A percentile compares a stretch with the other conserved stretches of the same genome.
Conservation (phyloP, 1,140 invertebrate species). For the Drosophila oshimai region DNA sequence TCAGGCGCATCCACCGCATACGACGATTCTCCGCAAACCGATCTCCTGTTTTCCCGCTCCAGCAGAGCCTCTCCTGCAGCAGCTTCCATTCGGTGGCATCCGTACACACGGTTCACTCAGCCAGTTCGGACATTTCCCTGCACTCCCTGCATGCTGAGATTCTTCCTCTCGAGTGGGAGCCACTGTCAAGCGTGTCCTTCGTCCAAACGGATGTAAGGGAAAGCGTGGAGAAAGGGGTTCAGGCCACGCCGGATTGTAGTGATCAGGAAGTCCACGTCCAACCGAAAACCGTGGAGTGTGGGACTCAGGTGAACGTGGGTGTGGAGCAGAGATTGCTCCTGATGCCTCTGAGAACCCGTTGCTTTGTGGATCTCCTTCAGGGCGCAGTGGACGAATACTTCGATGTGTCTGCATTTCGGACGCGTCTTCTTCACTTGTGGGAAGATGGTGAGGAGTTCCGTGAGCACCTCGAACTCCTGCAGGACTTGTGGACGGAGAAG, state of each 20-base stretch:
- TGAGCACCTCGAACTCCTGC: slow-evolving; percentile 51
- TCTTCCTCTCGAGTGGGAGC: slow-evolving; percentile 5
- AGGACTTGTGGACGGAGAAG: slow-evolving; percentile 46
- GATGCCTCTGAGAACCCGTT: slow-evolving; percentile 42
- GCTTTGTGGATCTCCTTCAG: slow-evolving; percentile 46
- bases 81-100: slow-evolving; percentile 61
- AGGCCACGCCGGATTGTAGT: background rate
- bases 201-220: slow-evolving; percentile 28
- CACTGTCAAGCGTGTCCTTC: background rate
- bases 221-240: slow-evolving; percentile 2
- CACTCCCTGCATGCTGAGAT: slow-evolving; percentile 23
- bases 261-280: slow-evolving; percentile 25
- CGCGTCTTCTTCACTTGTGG: slow-evolving; percentile 49
- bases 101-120: slow-evolving; percentile 20
- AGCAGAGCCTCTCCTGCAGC: slow-evolving; percentile 9
- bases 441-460: slow-evolving; percentile 57
- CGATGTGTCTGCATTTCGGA: slow-evolving; percentile 26
- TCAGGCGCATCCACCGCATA: slow-evolving; percentile 27
- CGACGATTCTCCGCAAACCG: slow-evolving; percentile 7
- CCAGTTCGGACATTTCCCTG: background rate
- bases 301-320: slow-evolving; percentile 45
- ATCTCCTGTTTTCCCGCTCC: background rate
- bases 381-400: background rate
- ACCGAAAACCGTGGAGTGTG: slow-evolving; percentile 19
- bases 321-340: slow-evolving; percentile 52